Evolutionary conservation across 1,140 invertebrate species (phyloP).

Genomic region (Zophobas morio): DNA sequence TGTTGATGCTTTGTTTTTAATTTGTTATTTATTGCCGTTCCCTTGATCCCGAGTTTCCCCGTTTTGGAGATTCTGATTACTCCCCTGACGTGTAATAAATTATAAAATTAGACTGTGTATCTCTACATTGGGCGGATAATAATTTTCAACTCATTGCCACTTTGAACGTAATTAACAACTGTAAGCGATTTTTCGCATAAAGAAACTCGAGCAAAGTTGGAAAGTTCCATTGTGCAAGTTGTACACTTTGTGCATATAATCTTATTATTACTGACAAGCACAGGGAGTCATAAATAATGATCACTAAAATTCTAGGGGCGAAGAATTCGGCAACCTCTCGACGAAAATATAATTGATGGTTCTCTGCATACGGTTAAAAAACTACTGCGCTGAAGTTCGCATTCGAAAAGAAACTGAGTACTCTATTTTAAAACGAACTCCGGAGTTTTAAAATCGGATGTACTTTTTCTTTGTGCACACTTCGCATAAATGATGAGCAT

Average conservation of each 20-base stretch:
- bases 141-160: slow-evolving; percentile 39
- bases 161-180: slow-evolving; percentile 42
- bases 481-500: no score
- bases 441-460: no score
- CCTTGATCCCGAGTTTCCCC: slow-evolving; percentile 2
- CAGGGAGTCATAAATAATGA: slow-evolving; percentile 24
- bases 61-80: slow-evolving; percentile 29
- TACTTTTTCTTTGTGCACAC: no score
- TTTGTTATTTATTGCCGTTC: neutral
- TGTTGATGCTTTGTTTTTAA: slow-evolving; percentile 21
- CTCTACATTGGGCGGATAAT: slow-evolving; percentile 29
- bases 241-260: slow-evolving; percentile 27
- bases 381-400: no score
- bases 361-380: no score
- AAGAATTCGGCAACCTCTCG: no score
- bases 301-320: neutral
- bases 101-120: slow-evolving; percentile 39
- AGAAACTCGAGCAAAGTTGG: slow-evolving; percentile 31
- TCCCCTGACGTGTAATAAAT: slow-evolving; percentile 29
- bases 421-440: no score
- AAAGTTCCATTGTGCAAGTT: slow-evolving; percentile 38
- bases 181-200: slow-evolving; percentile 35
- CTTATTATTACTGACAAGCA: slow-evolving; percentile 27
- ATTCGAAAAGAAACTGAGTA: no score
- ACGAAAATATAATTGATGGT: no score